Percentiles rank a stretch among this genome's conserved stretches.
Evolutionary conservation across 2,888 invertebrate genomes (phyloP).

Genomic region (Tetragonula carbonaria): DNA sequence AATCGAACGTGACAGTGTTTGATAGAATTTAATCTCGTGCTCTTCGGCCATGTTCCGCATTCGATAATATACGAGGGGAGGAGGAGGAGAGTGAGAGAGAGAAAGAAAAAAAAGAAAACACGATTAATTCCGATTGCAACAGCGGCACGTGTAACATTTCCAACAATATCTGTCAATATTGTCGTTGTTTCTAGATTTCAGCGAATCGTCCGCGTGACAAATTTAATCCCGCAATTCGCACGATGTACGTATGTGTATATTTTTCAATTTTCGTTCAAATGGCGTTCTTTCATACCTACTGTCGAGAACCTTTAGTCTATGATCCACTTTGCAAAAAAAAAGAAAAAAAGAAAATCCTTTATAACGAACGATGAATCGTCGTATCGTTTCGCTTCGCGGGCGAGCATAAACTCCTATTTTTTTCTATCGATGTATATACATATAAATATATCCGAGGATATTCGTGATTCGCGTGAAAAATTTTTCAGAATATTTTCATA

Average conservation of each 20-base stretch:
- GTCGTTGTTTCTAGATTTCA: conserved; percentile 20
- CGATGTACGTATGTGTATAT: neutral
- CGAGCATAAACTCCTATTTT: neutral
- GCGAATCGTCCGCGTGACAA: neutral
- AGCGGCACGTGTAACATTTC: conserved; percentile 1
- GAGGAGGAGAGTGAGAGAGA: too few species aligned
- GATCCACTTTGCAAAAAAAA: neutral
- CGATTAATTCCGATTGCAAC: conserved; percentile 17
- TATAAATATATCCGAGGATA: neutral
- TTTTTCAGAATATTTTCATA: neutral
- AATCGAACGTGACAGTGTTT: conserved; percentile 22
- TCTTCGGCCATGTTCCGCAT: neutral
- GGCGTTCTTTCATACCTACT: neutral
- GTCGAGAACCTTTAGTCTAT: neutral
- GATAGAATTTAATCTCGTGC: conserved; percentile 27
- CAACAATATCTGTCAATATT: conserved; percentile 19
- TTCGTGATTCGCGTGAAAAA: neutral
- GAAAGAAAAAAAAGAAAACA: neutral
- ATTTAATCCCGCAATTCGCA: conserved; percentile 17
- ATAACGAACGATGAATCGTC: neutral
- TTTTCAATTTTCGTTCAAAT: conserved; percentile 12
- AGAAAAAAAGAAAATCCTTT: neutral
- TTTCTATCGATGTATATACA: too few species aligned
- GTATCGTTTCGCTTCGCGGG: neutral
- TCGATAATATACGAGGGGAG: conserved; percentile 4